Percentiles rank a stretch among this genome's conserved stretches.
Evolutionary conservation across 2,888 invertebrate species (phyloP).

Genomic region (Theretra japonica): DNA sequence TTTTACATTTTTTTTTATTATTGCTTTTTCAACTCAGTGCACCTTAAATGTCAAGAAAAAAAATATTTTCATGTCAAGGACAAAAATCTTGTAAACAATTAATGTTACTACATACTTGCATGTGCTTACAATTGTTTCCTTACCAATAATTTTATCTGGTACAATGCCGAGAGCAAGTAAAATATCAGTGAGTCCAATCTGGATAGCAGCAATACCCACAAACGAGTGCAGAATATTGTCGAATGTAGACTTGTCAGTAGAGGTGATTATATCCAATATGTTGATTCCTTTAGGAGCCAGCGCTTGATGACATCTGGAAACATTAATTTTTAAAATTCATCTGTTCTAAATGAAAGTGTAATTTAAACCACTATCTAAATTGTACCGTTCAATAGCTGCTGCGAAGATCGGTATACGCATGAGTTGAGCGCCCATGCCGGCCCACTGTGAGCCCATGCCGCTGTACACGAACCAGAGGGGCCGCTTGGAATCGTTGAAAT

Average conservation of each 20-base stretch:
- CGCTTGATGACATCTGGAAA: slow-evolving; percentile 50
- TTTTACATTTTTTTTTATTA: background rate
- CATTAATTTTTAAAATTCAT: background rate
- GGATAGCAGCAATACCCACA: slow-evolving; percentile 88
- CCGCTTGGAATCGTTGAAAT: slow-evolving; percentile 48
- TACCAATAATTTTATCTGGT: slow-evolving; percentile 66
- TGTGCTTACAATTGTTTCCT: too few relatives aligned
- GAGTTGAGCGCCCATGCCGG: slow-evolving; percentile 84
- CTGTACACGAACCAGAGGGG: slow-evolving; percentile 87
- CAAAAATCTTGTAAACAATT: too few relatives aligned
- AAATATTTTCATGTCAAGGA: too few relatives aligned
- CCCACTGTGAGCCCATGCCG: slow-evolving; percentile 88
- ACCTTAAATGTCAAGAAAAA: background rate
- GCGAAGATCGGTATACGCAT: slow-evolving; percentile 84
- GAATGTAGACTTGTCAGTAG: slow-evolving; percentile 76
- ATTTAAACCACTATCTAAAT: background rate
- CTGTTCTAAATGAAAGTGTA: background rate
- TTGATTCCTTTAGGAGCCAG: slow-evolving; percentile 30
- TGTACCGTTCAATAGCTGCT: slow-evolving; percentile 61
- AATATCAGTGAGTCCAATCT: slow-evolving; percentile 73
- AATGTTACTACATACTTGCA: too few relatives aligned
- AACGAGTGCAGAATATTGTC: slow-evolving; percentile 88
- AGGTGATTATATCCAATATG: slow-evolving; percentile 67
- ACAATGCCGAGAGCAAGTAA: slow-evolving; percentile 49
- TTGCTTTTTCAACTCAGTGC: too few relatives aligned